Conservation (phyloP, 2,113 vertebrate species). For the Petromus typicus region DNA sequence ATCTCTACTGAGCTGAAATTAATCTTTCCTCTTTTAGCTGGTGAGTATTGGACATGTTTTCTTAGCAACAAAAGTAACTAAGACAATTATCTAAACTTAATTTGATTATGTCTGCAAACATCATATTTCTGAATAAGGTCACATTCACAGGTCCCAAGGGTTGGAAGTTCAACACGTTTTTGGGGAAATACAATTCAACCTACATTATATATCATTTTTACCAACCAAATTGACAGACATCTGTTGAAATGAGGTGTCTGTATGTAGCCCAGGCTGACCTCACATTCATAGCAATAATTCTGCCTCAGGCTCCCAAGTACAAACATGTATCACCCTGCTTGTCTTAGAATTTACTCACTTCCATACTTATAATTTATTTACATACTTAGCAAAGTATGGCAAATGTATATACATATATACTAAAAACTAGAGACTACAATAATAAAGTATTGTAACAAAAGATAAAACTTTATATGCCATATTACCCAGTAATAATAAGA, state of each 20-base stretch:
- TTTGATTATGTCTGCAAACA: not conserved
- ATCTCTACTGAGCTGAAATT: not conserved
- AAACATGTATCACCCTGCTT: not conserved
- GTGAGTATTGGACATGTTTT: not conserved
- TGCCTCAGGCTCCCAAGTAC: not conserved
- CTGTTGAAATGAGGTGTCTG: not conserved
- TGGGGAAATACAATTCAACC: not conserved
- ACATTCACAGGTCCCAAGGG: not conserved
- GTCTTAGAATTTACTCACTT: too few species aligned
- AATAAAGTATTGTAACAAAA: not conserved
- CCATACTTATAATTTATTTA: too few species aligned
- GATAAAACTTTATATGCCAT: not conserved
- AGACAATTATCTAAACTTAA: not conserved
- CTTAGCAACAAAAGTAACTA: not conserved
- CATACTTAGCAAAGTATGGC: not conserved
- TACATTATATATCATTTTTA: not conserved
- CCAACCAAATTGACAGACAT: not conserved
- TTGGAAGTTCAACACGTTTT: not conserved
- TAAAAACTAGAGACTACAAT: not conserved
- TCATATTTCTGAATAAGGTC: not conserved
- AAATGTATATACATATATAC: not conserved
- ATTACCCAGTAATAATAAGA: not conserved
- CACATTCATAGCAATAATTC: not conserved
- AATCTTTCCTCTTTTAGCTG: not conserved
- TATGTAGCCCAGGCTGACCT: not conserved